Percentiles rank a stretch among this genome's conserved stretches.
phyloP scores from a whole-genome alignment of 1,140 invertebrate genomes.

The Periplaneta americana region DNA sequence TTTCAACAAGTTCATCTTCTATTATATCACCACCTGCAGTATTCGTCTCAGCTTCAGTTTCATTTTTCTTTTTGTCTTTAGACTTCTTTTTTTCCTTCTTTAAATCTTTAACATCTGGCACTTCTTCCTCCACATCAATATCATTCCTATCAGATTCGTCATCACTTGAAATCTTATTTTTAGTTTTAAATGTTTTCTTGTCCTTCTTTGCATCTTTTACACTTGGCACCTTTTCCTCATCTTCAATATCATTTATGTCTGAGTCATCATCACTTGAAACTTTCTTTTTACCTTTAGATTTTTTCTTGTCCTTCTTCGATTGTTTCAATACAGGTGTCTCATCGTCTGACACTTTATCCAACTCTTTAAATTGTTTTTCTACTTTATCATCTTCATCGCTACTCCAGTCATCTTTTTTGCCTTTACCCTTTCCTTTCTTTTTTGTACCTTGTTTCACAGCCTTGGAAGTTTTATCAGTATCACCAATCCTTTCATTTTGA shows the following conservation, averaged over 20 bases:
- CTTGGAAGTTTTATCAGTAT: neutral
- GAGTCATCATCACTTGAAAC: conserved; percentile 37
- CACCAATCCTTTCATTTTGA: neutral
- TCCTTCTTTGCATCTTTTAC: conserved; percentile 27
- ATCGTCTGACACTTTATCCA: conserved; percentile 24
- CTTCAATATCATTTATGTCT: conserved; percentile 16
- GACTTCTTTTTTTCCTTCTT: conserved; percentile 9
- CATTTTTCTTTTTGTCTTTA: neutral
- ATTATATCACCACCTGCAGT: neutral
- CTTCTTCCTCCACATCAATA: conserved; percentile 4
- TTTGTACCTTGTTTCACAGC: conserved; percentile 8
- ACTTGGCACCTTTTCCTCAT: neutral
- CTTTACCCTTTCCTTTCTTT: conserved; percentile 16
- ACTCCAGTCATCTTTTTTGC: conserved; percentile 36
- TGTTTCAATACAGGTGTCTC: conserved; percentile 24
- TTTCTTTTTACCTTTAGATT: conserved; percentile 35
- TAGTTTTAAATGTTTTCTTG: conserved; percentile 29
- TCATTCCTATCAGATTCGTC: conserved; percentile 10
- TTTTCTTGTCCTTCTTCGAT: conserved; percentile 26
- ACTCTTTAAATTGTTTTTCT: neutral
- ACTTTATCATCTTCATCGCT: conserved; percentile 38
- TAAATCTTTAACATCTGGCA: neutral
- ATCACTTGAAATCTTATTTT: conserved; percentile 33
- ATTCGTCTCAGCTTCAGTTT: conserved; percentile 1
- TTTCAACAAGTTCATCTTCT: conserved; percentile 1